Evolutionary conservation across 2,888 invertebrate genomes (phyloP), one percentile per base, ranked within the genome.

Genomic region (Leuctra nigra): DNA sequence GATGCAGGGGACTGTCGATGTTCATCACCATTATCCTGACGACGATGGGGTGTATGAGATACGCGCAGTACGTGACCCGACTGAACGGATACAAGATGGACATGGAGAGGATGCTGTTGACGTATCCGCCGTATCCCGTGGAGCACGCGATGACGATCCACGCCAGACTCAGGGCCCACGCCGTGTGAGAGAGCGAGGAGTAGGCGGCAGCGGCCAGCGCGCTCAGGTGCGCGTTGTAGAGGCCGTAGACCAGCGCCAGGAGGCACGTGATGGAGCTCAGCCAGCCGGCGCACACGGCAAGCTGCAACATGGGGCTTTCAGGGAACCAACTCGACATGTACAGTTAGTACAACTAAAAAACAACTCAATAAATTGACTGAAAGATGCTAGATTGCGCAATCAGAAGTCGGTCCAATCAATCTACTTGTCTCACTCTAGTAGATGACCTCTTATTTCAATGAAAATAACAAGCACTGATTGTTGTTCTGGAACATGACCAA

Each of bases 21-120:
- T 84, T 85, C 80, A 91, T 86, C 44, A 87, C 86, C 67, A 89
- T 84, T 65, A 82, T 77, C 63, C 91, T 80, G 65, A 91, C 85
- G 59, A 89, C 83, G 55, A 91, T 82, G 0, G 91, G 91, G 72
- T 91, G 91, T 59, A 91, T 81, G 61, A 91, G 76, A 71, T 91
- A 91, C 0, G 90, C 87, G 70, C 91, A 91, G 72, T 91, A 91
- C 44, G 91, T 91, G 14, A 91, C 87, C 63, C 91, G 77, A 54
- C 90, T 91, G 73, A 91, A 86, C 57, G 91, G 91, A 73, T 91
- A 91, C 56, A 91, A 74, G 59, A 85, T 78, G 7, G 88, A 84
- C 24, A 87, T 81, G 1, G 90, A 85, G 13, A 91, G 76, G 65
- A 91, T 73, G 33, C 77, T 77, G 53, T 85, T 84, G 39, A 89